Evolutionary conservation across 1,140 invertebrate genomes (phyloP).

Genomic region (Parasteatoda tepidariorum): DNA sequence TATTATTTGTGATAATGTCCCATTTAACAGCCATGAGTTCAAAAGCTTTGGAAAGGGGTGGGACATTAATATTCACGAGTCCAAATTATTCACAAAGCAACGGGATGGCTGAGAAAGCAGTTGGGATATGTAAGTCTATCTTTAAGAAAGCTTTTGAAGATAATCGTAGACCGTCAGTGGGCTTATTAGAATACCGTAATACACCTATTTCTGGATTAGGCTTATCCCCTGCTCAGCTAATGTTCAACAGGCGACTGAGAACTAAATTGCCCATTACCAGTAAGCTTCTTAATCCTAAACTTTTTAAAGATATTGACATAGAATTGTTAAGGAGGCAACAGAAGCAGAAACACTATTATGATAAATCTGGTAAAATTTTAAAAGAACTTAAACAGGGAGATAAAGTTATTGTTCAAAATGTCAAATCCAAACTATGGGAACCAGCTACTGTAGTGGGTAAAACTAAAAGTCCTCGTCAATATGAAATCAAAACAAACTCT

Average conservation of each 20-base stretch:
- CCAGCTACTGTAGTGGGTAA: not conserved
- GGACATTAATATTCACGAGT: constrained; percentile 1
- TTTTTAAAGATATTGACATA: not conserved
- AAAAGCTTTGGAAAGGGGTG: constrained; percentile 22
- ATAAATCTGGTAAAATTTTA: not conserved
- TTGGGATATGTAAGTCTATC: constrained; percentile 20
- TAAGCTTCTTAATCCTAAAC: not conserved
- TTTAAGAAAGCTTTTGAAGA: not conserved
- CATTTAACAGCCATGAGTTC: constrained; percentile 21
- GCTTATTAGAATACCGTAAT: constrained; percentile 26
- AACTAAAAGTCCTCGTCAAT: not conserved
- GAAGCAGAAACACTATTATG: too few species aligned
- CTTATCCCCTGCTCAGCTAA: constrained; percentile 22
- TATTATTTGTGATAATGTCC: constrained; percentile 29
- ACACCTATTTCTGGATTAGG: not conserved
- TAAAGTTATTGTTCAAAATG: too few species aligned
- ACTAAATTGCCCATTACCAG: constrained; percentile 1
- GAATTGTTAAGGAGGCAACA: not conserved
- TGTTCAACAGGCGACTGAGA: not conserved
- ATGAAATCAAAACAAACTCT: not conserved
- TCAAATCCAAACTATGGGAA: not conserved
- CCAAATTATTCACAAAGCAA: constrained; percentile 32
- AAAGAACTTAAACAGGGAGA: too few species aligned
- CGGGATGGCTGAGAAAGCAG: constrained; percentile 23
- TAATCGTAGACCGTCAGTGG: not conserved